A percentile compares a stretch with the other conserved stretches of the same genome.
Conservation (phyloP, 2,797 vertebrate species). For the Helarctos malayanus region DNA sequence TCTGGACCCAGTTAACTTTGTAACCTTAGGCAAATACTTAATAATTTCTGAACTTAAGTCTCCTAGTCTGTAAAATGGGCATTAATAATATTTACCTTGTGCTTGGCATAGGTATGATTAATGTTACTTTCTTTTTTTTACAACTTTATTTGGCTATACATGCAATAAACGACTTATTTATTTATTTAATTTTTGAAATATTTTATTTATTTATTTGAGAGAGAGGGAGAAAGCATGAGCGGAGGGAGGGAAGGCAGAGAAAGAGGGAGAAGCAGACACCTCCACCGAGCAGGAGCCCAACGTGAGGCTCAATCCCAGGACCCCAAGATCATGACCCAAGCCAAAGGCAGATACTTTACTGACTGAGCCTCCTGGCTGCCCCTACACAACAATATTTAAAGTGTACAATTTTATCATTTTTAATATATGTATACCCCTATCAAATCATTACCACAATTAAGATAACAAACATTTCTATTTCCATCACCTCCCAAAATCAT, state of each 20-base stretch:
- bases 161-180: background rate
- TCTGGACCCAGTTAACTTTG: background rate
- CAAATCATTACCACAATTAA: background rate
- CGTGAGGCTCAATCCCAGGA: background rate
- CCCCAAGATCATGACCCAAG: background rate
- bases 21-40: background rate
- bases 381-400: background rate
- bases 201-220: background rate
- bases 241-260: background rate
- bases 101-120: background rate
- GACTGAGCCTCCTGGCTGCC: background rate
- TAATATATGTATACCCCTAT: background rate
- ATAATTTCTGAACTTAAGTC: background rate
- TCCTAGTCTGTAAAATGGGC: background rate
- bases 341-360: background rate
- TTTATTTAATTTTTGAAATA: background rate
- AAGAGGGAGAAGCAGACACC: background rate
- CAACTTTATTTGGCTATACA: background rate
- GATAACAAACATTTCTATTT: conserved; percentile 10
- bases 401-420: background rate
- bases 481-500: background rate
- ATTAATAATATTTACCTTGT: background rate
- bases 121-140: conserved; percentile 47
- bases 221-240: background rate
- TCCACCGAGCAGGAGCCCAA: background rate